Percentiles rank a stretch among this genome's conserved stretches.
Evolutionary conservation across 2,113 vertebrate genomes (phyloP).

Genomic region (Sinocyclocheilus grahami): DNA sequence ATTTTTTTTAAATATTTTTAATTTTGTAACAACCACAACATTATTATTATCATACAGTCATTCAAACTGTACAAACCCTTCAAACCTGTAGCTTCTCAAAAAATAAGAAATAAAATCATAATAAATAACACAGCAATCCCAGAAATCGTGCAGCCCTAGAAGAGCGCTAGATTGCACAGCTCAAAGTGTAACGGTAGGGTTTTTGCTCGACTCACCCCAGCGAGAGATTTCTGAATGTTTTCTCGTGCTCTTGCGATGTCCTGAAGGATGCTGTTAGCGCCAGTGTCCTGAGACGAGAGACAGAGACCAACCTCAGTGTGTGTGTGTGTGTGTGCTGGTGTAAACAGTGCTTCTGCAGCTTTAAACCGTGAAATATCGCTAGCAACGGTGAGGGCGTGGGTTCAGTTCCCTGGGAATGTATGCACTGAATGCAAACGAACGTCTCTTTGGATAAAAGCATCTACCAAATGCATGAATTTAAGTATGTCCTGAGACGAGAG

Average conservation of each 20-base stretch:
- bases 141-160: background rate
- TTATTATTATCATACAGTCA: background rate
- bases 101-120: too few species aligned
- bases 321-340: background rate
- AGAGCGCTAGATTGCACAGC: background rate
- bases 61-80: background rate
- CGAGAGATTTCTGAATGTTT: slow-evolving; percentile 99
- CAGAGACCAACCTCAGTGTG: background rate
- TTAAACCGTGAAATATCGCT: background rate
- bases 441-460: too few species aligned
- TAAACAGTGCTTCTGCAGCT: background rate
- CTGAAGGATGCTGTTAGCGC: slow-evolving; percentile 90
- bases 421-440: background rate
- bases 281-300: slow-evolving; percentile 81
- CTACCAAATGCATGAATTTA: background rate
- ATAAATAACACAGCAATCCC: background rate
- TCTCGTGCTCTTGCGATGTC: slow-evolving; percentile 96
- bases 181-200: background rate
- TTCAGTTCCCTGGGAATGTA: background rate
- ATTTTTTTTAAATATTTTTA: too few species aligned
- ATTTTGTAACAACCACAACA: too few species aligned
- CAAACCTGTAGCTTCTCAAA: too few species aligned
- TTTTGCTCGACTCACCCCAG: slow-evolving; percentile 84
- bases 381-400: background rate
- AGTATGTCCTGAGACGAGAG: slow-evolving; percentile 76